phyloP scores from a whole-genome alignment of 2,113 vertebrate genomes.

The Daphoenositta chrysoptera region DNA sequence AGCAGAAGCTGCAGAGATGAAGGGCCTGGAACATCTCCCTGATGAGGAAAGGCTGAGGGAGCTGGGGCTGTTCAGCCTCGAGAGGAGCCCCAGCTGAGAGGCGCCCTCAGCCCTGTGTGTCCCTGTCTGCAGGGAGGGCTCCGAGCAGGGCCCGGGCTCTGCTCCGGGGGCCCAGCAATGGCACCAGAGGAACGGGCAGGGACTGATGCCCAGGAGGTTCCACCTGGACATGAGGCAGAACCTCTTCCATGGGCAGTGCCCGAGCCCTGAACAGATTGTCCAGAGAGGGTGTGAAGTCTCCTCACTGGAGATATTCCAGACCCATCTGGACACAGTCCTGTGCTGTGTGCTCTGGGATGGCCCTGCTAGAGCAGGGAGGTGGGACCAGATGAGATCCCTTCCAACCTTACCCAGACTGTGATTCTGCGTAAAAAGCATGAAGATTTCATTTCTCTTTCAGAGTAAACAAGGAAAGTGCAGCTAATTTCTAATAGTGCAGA shows the following conservation, averaged over 20 bases:
- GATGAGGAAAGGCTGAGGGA: not conserved
- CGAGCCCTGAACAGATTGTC: rapidly evolving
- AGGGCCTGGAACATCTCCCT: not conserved
- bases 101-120: not conserved
- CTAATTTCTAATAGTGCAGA: not conserved
- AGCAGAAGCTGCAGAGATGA: not conserved
- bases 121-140: not conserved
- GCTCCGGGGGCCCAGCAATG: too few relatives aligned
- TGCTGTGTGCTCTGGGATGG: not conserved
- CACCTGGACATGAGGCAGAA: not conserved
- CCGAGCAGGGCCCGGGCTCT: not conserved
- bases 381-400: not conserved
- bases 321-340: rapidly evolving
- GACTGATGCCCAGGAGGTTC: not conserved
- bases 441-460: not conserved
- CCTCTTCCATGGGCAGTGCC: not conserved
- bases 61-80: not conserved
- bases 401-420: not conserved
- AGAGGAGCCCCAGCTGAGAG: not conserved
- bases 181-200: not conserved
- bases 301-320: not conserved
- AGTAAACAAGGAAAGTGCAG: not conserved
- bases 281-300: not conserved
- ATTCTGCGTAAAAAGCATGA: not conserved
- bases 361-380: not conserved